Evolutionary conservation across 1,140 invertebrate genomes (phyloP).

Genomic region (Samia ricini): DNA sequence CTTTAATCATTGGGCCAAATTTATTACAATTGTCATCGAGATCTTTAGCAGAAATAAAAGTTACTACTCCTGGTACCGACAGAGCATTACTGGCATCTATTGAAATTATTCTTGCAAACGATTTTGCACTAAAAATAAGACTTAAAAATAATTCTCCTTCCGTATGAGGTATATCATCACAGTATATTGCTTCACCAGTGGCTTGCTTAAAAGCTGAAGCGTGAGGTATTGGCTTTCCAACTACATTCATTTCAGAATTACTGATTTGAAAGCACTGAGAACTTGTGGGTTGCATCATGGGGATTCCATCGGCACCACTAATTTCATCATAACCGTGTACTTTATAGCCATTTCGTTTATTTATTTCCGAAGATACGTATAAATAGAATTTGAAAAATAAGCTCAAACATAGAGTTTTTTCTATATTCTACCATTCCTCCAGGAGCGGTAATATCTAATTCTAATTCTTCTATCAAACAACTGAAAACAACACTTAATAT

Average conservation of each 20-base stretch:
- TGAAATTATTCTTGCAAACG: constrained; percentile 88
- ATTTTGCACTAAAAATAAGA: constrained; percentile 87
- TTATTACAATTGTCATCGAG: constrained; percentile 80
- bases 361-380: constrained; percentile 79
- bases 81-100: constrained; percentile 87
- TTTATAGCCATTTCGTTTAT: constrained; percentile 43
- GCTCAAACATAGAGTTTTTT: constrained; percentile 87
- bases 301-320: constrained; percentile 65
- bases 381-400: constrained; percentile 96
- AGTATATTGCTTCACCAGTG: constrained; percentile 94
- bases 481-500: constrained; percentile 83
- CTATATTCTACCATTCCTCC: constrained; percentile 95
- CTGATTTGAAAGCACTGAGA: constrained; percentile 90
- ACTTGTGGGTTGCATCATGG: constrained; percentile 79
- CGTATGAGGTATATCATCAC: constrained; percentile 90
- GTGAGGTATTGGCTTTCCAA: constrained; percentile 91
- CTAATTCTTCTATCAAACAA: constrained; percentile 85
- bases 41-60: constrained; percentile 87
- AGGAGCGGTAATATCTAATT: constrained; percentile 87
- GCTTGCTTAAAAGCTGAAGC: constrained; percentile 92
- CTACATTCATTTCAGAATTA: constrained; percentile 84
- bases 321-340: constrained; percentile 64
- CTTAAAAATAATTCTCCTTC: constrained; percentile 87
- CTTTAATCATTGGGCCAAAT: constrained; percentile 84
- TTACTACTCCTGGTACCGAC: constrained; percentile 84